A percentile compares a stretch with the other conserved stretches of the same genome.
Conservation (phyloP, 2,888 invertebrate species). For the Conomelus anceps region DNA sequence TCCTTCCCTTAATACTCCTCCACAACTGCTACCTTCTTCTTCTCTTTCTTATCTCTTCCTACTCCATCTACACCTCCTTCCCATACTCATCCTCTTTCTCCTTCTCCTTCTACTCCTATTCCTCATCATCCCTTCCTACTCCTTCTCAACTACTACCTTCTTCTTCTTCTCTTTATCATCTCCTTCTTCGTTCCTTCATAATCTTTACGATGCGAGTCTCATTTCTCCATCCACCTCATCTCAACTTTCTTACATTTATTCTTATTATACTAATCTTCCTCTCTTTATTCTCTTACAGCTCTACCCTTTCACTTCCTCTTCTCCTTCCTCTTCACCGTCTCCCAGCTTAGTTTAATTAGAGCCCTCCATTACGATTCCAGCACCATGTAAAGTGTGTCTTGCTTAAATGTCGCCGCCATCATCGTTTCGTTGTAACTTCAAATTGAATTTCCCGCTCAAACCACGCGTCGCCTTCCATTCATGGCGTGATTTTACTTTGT, state of each 20-base stretch:
- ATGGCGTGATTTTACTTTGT: not conserved
- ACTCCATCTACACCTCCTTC: not conserved
- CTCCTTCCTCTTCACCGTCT: not conserved
- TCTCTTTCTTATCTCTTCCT: not conserved
- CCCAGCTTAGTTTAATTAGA: not conserved
- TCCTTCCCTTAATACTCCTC: not conserved
- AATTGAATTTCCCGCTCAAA: not conserved
- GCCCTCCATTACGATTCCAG: not conserved
- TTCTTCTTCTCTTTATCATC: not conserved
- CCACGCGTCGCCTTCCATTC: not conserved
- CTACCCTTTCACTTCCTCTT: not conserved
- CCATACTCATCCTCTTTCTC: not conserved
- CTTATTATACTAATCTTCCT: too few relatives aligned
- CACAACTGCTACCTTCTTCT: not conserved
- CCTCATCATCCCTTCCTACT: not conserved
- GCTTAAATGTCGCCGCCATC: not conserved
- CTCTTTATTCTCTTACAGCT: not conserved
- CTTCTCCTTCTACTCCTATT: not conserved
- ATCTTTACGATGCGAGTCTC: too few relatives aligned
- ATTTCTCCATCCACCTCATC: too few relatives aligned
- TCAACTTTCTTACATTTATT: too few relatives aligned
- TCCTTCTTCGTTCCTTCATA: not conserved
- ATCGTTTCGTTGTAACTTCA: not conserved
- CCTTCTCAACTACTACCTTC: not conserved
- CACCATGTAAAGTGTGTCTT: not conserved